Evolutionary conservation across 2,113 vertebrate genomes (phyloP).

Genomic region (Etheostoma spectabile): DNA sequence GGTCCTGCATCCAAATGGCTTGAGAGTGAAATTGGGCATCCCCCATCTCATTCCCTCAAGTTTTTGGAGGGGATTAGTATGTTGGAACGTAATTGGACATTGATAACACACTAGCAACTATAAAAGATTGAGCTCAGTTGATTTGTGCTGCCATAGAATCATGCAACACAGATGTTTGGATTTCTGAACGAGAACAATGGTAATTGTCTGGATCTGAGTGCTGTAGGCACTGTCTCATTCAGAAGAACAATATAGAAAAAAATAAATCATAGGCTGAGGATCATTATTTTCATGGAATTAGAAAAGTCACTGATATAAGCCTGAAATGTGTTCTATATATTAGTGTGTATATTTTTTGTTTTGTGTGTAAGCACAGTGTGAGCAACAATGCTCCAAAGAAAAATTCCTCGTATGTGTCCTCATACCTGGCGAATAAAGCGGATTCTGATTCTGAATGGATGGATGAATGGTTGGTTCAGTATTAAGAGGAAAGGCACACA

Average conservation of each 20-base stretch:
- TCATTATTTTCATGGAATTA: conserved; percentile 36
- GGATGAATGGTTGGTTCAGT: conserved; percentile 52
- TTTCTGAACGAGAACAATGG: not conserved
- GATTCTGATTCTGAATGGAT: too few relatives aligned
- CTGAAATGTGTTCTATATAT: too few relatives aligned
- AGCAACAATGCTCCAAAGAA: too few relatives aligned
- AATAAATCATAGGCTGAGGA: conserved; percentile 22
- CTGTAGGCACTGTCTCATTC: conserved; percentile 8
- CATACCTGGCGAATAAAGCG: too few relatives aligned
- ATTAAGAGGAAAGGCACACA: conserved; percentile 37
- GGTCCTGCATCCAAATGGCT: conserved; percentile 64
- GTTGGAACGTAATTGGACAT: conserved; percentile 25
- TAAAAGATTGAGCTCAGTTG: conserved; percentile 14
- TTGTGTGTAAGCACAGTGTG: too few relatives aligned
- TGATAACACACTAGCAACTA: not conserved
- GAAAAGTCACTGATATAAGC: conserved; percentile 4
- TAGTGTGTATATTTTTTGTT: too few relatives aligned
- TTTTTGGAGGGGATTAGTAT: conserved; percentile 39
- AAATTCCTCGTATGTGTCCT: too few relatives aligned
- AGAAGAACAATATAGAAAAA: conserved; percentile 13
- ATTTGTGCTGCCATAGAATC: conserved; percentile 15
- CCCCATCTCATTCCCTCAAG: conserved; percentile 42
- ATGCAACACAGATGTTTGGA: conserved; percentile 16
- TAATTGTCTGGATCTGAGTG: conserved; percentile 34
- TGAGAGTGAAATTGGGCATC: conserved; percentile 47